Evolutionary conservation across 2,888 invertebrate species (phyloP), one percentile per base, ranked within the genome.

Genomic region (Carpatolechia fugitivella): DNA sequence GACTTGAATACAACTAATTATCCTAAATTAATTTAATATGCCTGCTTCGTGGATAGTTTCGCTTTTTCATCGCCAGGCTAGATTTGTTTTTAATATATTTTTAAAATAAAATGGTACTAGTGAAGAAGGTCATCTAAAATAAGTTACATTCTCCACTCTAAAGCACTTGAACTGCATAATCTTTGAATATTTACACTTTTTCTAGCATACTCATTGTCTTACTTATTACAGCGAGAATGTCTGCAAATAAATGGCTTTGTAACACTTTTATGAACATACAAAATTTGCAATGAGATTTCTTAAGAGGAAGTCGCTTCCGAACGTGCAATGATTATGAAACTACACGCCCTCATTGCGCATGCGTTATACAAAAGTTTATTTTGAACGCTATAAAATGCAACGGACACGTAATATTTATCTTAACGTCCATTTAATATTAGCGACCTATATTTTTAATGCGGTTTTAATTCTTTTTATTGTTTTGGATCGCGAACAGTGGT

Each of bases 321-420:
- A 13, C 33, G 38, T 47, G 52, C 49, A 46, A 44, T 40, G 16
- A 13, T 56, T 56, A 56, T 30, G 56, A 40, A 56, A 56, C 40
- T 18, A 30, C 46, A 30, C n/a, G 36, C 13, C 47, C 35, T 31
- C 35, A 13, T 38, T 57, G 54, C 57, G 57, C 33, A 24, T 30
- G 48, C 57, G 57, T 41, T 31, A 30, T 33, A 56, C 50, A 54
- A 36, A 56, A 53, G 35, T 53, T 48, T 56, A 49, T 49, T 56
- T 30, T 31, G 13, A 31, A 30, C 30, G 31, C 31, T 31, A 18
- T 52, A 52, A 48, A 55, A 52, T 29, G 54, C 48, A 44, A 41
- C 58, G 56, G 58, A 66, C 41, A 64, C 61, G 65, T 63, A 69
- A 70, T 62, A 49, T 63, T 63, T 58, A 50, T 60, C 24, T 41